Evolutionary conservation across 2,113 vertebrate species (phyloP).

Genomic region (Scytalopus superciliaris): DNA sequence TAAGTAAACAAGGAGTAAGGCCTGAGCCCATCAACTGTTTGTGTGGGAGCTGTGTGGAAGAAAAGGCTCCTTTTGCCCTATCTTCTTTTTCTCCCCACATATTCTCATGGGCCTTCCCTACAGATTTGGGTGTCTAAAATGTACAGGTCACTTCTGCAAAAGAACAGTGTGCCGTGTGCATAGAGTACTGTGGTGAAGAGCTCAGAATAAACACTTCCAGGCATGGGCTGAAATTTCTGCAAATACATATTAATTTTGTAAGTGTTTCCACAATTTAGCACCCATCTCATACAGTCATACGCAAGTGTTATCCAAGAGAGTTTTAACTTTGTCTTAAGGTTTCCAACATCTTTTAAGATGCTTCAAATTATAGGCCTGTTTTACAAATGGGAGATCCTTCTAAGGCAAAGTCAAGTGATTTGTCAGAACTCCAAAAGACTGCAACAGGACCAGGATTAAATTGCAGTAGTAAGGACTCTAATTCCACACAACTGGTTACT

Average conservation of each 20-base stretch:
- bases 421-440: background rate
- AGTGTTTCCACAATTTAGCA: background rate
- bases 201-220: background rate
- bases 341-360: background rate
- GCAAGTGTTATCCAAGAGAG: background rate
- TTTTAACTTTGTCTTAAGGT: background rate
- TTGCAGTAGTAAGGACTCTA: background rate
- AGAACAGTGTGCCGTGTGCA: background rate
- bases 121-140: background rate
- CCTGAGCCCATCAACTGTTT: background rate
- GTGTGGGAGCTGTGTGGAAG: background rate
- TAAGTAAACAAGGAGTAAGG: background rate
- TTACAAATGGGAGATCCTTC: background rate
- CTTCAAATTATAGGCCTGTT: background rate
- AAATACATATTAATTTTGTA: background rate
- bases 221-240: background rate
- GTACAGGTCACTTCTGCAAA: background rate
- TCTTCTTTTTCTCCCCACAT: accelerated
- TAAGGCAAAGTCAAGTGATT: background rate
- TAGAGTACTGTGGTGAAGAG: background rate
- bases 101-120: background rate
- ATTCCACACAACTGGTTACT: background rate
- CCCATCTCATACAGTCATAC: background rate
- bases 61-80: background rate
- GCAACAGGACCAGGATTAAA: background rate